Base-by-base conservation (phyloP, 2,797 vertebrate species). In the Sarcophilus harrisii region DNA sequence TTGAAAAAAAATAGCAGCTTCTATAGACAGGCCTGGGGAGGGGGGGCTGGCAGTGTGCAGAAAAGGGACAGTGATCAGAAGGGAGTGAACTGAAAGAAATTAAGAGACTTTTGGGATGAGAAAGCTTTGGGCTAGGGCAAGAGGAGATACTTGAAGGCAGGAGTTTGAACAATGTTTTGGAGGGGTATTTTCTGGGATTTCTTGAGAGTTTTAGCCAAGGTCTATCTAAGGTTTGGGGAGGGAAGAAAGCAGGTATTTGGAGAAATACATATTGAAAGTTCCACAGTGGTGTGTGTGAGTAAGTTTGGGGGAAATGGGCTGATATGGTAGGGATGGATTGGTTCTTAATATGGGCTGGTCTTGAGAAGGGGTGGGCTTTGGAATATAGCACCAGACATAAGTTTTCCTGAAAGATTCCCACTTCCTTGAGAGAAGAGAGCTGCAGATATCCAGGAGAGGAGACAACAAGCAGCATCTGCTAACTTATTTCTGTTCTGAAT, bases 1-100 rank as follows among this genome's bases (percentile, higher is more conserved):
- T 98, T 97, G 96, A 97, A 98, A 98, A 90, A 99, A 98, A 98
- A 98, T 98, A 96, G 97, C 97, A 87, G 73, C 98, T 98, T 98
- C 98, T 98, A 95, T 96, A 96, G 98, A 98, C 73, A 97, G 97
- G 96, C 32, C 89, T 96, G 97, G 38, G 92, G 60, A 9, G 90
- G 28, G 45, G 45, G 45, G 10, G 8, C 32, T 57, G 92, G 89
- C 89, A 52, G n/a, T 10, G 3, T 32, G 58, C 93, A 28, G 5
- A 5, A 58, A 13, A 29, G 91, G 57, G 91, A 24, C 87, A 59
- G 55, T 57, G 81, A 60, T 90, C 54, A 6, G 21, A 66, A 60
- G 52, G 12, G 11, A 0, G 1, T 32, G 52, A 90, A 24, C 54
- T 90, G 49, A 90, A 90, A 38, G 58, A 94, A 62, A 58, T 62